Evolutionary conservation across 1,140 invertebrate species (phyloP), one percentile per base, ranked within the genome.

Genomic region (Olivierus martensii): DNA sequence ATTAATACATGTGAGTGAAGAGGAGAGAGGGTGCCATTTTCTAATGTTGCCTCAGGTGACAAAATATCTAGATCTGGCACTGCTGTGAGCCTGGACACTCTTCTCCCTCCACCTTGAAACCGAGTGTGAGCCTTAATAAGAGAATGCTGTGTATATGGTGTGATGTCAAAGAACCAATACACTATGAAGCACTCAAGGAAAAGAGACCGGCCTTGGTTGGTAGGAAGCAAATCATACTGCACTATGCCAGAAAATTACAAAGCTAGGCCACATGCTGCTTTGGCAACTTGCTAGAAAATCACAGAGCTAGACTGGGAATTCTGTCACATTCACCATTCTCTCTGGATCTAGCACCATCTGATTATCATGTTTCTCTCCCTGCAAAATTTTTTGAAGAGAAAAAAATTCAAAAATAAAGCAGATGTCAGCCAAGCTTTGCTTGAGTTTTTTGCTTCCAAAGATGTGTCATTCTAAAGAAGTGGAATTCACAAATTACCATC

Each of bases 241-340:
- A 28, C 2, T 9, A 28, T 9, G 7, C n/a, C n/a, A n/a, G n/a
- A n/a, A n/a, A n/a, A n/a, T n/a, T n/a, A 28, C 22, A 28, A 28
- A 6, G 28, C 28, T 0, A 28, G 9, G 28, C 28, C 28, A 28
- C 65, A 65, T 51, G 41, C 43, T 15, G 41, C 10, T 19, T 18
- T 6, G 21, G 34, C 18, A 46, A 63, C 57, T 37, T 7, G 7
- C 22, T 28, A 28, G 2, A 55, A 41, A 18, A 44, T 72, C 46
- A 42, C 62, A 51, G 58, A 71, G 61, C 60, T 73, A 58, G 64
- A 62, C 42, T 72, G 66, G 69, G 64, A 72, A 59, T 68, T 60
- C 69, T 76, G 36, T 47, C 59, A 46, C 68, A 74, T 63, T 67
- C 67, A 61, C 67, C 67, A 47, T 73, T 69, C 61, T 66, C 59